Evolutionary conservation across 2,888 invertebrate species (phyloP), one percentile per base, ranked within the genome.

Genomic region (Melipona beecheii): DNA sequence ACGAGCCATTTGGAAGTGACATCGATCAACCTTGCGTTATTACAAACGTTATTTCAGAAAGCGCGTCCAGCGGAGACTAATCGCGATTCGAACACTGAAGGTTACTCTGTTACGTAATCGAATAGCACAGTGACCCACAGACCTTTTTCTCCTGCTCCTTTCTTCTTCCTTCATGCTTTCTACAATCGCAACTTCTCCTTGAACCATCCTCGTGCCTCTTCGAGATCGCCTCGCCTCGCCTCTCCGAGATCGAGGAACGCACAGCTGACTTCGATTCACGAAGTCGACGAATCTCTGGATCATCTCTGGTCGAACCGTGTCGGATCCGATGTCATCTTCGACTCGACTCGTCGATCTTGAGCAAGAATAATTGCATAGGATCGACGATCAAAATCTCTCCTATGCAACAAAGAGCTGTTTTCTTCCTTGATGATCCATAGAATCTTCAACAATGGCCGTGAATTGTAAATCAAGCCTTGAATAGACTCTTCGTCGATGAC

Each of bases 61-160:
- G 19, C n/a, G n/a, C 69, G 21, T 19, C 4, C 54, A 5, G 5
- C 27, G 24, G 2, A 13, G 27, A 4, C 2, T 24, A n/a, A 43
- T 24, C 43, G 19, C 36, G 36, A 49, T 31, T 31, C 75, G 74
- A 78, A 64, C 76, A 72, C 66, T 56, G 85, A 82, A 85, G 84
- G 85, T 85, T 84, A 83, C 24, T 17, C 31, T 27, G 50, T 84
- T 85, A 78, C 85, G 76, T 81, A 85, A 85, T 74, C 49, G 81
- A 27, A 85, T 81, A 90, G 90, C 91, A 90, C 91, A 92, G 89
- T 92, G 91, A 93, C 92, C 91, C 89, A 90, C 88, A 90, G 84
- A 85, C 85, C 85, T 85, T 85, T 85, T 85, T 84, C 85, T 75
- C 84, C 64, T 84, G 85, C 74, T 84, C 84, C 75, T 85, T 85